Evolutionary conservation across 53 echinoderm and acorn worm species (phyloP), one percentile per base, ranked within the genome.

Genomic region (Astropecten irregularis): DNA sequence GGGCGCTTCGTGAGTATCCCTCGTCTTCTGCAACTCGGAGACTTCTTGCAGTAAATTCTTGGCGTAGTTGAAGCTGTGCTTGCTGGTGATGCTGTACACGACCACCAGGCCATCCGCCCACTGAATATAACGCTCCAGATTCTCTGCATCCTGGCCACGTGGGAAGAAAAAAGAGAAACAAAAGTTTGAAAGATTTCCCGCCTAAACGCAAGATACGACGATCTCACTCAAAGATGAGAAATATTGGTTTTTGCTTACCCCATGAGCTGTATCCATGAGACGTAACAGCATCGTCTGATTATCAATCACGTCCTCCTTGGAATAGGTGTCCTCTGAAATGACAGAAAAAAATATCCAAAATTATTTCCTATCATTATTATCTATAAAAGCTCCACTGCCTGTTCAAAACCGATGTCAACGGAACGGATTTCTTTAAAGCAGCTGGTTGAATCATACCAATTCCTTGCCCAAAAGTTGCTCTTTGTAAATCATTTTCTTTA

Each of bases 11-110:
- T 89, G 91, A 1, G 89, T 89, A 11, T 93, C 91, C 48, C 90
- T 79, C 16, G 89, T 87, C 71, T 96, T 96, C 85, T 96, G 96
- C 10, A 89, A 63, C 56, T 96, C 96, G 0, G 91, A 87, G 72
- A 96, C 86, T 18, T 91, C 96, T 53, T 93, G 96, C 15, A 96
- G 85, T 4, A 96, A 87, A 11, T 85, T 79, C 47, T 96, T 96
- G 58, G 96, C 96, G 40, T 90, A 89, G 31, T 93, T 85, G 23
- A 93, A 96, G 79, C 93, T 93, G 56, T 91, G 91, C 52, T 93
- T 96, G 58, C 93, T 96, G 33, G 93, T 93, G 39, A 96, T 96
- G 65, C 96, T 93, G 56, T 96, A 93, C 7, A 96, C 91, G 27
- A 93, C 87, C 16, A 96, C 82, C 16, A 93, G 66, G 28, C 91